These are phyloP conservation scores for Aromia moschata DNA, from an alignment of 2,888 invertebrate genomes.

Conservation along the genomic window DNA sequence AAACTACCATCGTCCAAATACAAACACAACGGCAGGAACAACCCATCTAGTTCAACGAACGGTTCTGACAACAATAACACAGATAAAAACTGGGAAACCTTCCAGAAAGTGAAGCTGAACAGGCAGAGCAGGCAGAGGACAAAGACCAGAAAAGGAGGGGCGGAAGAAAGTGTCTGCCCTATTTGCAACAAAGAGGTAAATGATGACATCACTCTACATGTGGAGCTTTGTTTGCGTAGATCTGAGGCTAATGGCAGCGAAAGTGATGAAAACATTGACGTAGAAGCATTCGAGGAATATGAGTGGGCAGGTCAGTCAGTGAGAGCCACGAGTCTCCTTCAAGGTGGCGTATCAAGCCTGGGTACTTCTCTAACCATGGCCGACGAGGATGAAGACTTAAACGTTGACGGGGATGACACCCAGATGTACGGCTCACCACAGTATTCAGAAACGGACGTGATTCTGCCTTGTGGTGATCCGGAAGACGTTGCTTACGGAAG, in stretches of 20 bases:
- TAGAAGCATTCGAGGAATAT: conserved; percentile 86
- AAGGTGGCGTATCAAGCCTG: conserved; percentile 71
- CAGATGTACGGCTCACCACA: conserved; percentile 87
- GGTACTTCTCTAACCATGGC: conserved; percentile 61
- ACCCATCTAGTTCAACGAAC: conserved; percentile 62
- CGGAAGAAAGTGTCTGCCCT: conserved; percentile 79
- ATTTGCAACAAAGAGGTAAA: conserved; percentile 79
- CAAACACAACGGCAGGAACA: conserved; percentile 60
- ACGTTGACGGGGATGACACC: conserved; percentile 90
- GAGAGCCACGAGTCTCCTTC: conserved; percentile 75
- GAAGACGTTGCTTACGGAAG: conserved; percentile 67
- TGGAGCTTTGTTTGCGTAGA: conserved; percentile 73
- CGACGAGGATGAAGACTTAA: conserved; percentile 76
- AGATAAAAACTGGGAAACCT: conserved; percentile 77
- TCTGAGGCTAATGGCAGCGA: conserved; percentile 65
- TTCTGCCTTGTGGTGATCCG: conserved; percentile 69
- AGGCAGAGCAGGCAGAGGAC: conserved; percentile 73
- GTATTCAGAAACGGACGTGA: conserved; percentile 80
- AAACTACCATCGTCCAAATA: conserved; percentile 63
- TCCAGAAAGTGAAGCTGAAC: conserved; percentile 77
- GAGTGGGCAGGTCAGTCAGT: conserved; percentile 93
- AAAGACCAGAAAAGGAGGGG: conserved; percentile 74
- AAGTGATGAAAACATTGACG: conserved; percentile 81
- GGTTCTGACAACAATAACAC: conserved; percentile 61
- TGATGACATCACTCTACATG: conserved; percentile 77